Base-by-base conservation (phyloP, 2,888 invertebrate species). In the Netelia fuscicornis region DNA sequence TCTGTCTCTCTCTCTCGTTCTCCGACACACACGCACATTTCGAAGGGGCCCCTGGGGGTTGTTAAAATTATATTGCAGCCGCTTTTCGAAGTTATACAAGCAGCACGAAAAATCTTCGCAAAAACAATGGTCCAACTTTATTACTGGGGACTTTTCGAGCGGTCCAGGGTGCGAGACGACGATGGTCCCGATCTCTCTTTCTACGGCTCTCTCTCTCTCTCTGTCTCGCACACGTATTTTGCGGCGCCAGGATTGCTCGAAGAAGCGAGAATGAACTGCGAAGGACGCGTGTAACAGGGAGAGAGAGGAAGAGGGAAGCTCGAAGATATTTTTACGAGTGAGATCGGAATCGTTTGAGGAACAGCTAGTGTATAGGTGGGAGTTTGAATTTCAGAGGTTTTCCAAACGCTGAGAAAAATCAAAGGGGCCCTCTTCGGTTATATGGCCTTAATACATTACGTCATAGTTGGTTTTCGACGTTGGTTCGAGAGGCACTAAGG, bases 1-100 rank as follows among this genome's bases (percentile, higher is more conserved):
- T 37, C 6, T 6, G 6, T 6, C 6, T 37, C 8, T 37, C 37
- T 37, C 6, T 30, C n/a, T 67, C 30, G 25, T 71, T 65, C 30
- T 30, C 30, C 30, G 30, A 30, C 30, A 30, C 30, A 30, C 30
- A 30, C 30, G 30, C 71, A 65, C 78, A 62, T 23, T 67, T 56
- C 54, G 9, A 54, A n/a, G n/a, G 54, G 17, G 64, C 52, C 87
- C 84, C 81, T 62, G 78, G 81, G 86, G 87, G 91, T 89, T 91
- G 91, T 93, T 92, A 92, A 93, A 91, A 89, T 93, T 93, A 92
- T 93, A 93, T 90, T 92, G 91, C 92, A 89, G 88, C 86, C 89
- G 89, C 87, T 90, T 80, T 85, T 67, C 78, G 54, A 82, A 84
- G 83, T 85, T 86, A 92, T 91, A 92, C 82, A 91, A 92, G 88